Base-by-base conservation (phyloP, 2,888 invertebrate species). In the Eumerus sabulonum region DNA sequence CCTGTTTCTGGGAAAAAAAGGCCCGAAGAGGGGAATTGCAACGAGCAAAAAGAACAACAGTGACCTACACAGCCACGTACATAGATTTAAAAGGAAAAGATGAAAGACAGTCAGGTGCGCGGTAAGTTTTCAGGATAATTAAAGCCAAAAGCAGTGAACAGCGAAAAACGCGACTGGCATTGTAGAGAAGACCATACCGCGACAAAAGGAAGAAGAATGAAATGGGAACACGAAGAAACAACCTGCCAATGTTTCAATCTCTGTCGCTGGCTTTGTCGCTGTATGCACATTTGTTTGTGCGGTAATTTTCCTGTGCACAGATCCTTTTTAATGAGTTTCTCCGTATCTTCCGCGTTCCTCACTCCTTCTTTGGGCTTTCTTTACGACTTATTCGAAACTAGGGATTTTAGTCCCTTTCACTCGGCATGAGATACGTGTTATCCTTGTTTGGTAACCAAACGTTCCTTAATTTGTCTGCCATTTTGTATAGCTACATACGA, bases 241-340 rank as follows among this genome's bases (percentile, higher is more conserved):
- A 45, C 51, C 45, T 54, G 51, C 45, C 51, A 53, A 53, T 59
- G 60, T 14, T 36, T 63, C n/a, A n/a, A n/a, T n/a, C 27, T 64
- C 9, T 64, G 47, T 9, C 11, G 36, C n/a, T n/a, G n/a, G n/a
- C 36, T 36, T 5, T 36, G 36, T 36, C 11, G 36, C 40, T 40
- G 40, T 40, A 40, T 7, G 51, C 47, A 38, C 51, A 38, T 48
- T 76, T 53, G 68, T 76, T 68, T 63, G 63, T 76, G 57, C 50
- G 47, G 63, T 76, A 76, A 76, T 76, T 63, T 73, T 76, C 68
- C 63, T 63, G 51, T 68, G 57, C 62, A 53, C 42, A 27, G 27
- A 76, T 63, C 63, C 63, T 63, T 68, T 70, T 70, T 57, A 70
- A 76, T 76, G 70, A 53, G 70, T 70, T 76, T 64, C 50, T 53